Evolutionary conservation across 2,113 vertebrate species (phyloP), one percentile per base, ranked within the genome.

Genomic region (Tursiops truncatus): DNA sequence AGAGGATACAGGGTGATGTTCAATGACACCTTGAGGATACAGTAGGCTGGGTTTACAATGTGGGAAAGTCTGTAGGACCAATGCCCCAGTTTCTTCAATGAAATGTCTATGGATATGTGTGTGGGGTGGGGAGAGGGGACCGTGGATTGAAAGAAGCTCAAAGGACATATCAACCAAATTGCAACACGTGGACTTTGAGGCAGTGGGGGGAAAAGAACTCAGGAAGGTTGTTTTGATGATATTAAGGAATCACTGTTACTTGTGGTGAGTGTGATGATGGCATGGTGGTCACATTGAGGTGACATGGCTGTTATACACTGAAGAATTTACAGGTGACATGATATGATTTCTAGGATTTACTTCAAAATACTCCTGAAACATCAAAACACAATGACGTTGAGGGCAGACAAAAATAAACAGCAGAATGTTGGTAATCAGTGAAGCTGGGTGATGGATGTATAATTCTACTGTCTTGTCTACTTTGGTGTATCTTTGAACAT

Each of bases 271-370:
- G 5, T 20, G 8, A 31, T 0, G 20, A 18, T 0, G 21, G 18
- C 36, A 6, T 1, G 26, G 14, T 36, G 88, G 62, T 10, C 7
- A 2, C 21, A 3, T 1, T 12, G 36, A 53, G n/a, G 70, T 65
- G 73, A 65, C 41, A 1, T 2, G 10, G 25, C 56, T 80, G 31
- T 44, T 21, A 38, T 0, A n/a, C 0, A 12, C 36, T 23, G 1
- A 67, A 56, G n/a, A 73, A 91, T 80, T 73, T 36, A 70, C 25
- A 88, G n/a, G 38, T 17, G 9, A 60, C 44, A 13, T 5, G 36
- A 58, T 2, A 18, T 38, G 28, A 65, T 50, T 60, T 26, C 91
- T 62, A 60, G 50, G 33, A 58, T 44, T 50, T 70, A 60, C 60
- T 77, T 26, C 53, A 83, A 68, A 20, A 68, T 3, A 89, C 13